phyloP scores from a whole-genome alignment of 2,113 vertebrate genomes.

The Seriola dumerili region DNA sequence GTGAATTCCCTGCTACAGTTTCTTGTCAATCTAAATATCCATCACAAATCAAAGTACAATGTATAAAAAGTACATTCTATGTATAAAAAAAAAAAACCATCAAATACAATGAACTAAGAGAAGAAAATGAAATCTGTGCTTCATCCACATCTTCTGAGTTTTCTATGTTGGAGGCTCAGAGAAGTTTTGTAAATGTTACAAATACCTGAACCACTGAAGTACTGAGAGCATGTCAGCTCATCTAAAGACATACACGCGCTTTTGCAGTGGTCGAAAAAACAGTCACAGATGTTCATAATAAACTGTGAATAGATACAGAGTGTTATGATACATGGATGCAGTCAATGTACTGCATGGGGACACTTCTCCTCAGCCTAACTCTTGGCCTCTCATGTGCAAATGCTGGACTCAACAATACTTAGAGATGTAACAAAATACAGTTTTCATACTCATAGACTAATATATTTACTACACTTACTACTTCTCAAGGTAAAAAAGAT shows the following conservation, averaged over 20 bases:
- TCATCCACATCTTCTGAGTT: not conserved
- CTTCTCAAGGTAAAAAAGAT: not conserved
- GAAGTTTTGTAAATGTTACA: not conserved
- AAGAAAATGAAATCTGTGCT: not conserved
- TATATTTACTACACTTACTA: not conserved
- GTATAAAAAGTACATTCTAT: constrained; percentile 50
- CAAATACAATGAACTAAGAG: constrained; percentile 23
- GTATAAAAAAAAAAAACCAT: constrained; percentile 17
- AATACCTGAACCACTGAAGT: not conserved
- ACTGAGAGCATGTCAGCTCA: not conserved
- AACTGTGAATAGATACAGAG: not conserved
- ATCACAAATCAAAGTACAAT: constrained; percentile 15
- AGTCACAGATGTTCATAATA: not conserved
- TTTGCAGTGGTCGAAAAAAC: not conserved
- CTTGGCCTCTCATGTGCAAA: not conserved
- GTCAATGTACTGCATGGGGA: not conserved
- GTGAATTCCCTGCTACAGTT: not conserved
- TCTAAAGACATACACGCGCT: not conserved
- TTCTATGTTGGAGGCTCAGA: not conserved
- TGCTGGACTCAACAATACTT: not conserved
- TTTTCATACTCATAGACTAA: not conserved
- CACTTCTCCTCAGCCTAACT: not conserved
- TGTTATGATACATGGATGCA: not conserved
- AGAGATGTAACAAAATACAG: not conserved
- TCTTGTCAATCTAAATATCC: constrained; percentile 2